A percentile compares a stretch with the other conserved stretches of the same genome.
These are phyloP conservation scores for Ivindomyrus marchei DNA, from an alignment of 2,113 vertebrate genomes.

Conservation along the genomic window DNA sequence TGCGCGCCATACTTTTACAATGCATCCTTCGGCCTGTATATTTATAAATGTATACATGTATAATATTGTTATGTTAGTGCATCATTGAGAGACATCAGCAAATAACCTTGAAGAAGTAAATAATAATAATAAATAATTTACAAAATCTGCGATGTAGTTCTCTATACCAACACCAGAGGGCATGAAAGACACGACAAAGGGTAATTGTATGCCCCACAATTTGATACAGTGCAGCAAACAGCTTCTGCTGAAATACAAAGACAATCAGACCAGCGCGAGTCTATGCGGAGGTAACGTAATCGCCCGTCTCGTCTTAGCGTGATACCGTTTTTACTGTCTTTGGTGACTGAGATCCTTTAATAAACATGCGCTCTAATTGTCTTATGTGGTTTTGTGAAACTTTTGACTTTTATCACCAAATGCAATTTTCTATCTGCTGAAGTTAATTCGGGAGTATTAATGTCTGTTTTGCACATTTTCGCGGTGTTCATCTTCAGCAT, in stretches of 20 bases:
- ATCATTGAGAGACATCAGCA: not conserved
- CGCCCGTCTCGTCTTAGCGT: not conserved
- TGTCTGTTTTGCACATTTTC: not conserved
- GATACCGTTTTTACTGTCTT: constrained; percentile 11
- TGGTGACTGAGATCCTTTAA: not conserved
- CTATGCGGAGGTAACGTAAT: constrained; percentile 8
- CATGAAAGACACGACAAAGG: constrained; percentile 11
- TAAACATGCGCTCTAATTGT: not conserved
- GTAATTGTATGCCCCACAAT: not conserved
- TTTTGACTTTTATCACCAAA: not conserved
- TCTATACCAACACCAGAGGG: constrained; percentile 21
- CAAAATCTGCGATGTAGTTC: not conserved
- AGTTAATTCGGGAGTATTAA: not conserved
- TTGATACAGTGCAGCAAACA: not conserved
- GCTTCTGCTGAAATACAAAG: not conserved
- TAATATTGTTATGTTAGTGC: not conserved
- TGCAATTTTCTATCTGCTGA: not conserved
- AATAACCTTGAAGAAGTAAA: not conserved
- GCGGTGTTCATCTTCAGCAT: not conserved
- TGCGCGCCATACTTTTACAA: not conserved
- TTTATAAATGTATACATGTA: not conserved
- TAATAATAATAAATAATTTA: not conserved
- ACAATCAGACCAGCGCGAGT: not conserved
- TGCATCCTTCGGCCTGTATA: not conserved
- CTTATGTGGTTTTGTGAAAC: not conserved